These are phyloP conservation scores for Oncorhynchus keta DNA, from an alignment of 2,113 vertebrate species.

Conservation along the genomic window DNA sequence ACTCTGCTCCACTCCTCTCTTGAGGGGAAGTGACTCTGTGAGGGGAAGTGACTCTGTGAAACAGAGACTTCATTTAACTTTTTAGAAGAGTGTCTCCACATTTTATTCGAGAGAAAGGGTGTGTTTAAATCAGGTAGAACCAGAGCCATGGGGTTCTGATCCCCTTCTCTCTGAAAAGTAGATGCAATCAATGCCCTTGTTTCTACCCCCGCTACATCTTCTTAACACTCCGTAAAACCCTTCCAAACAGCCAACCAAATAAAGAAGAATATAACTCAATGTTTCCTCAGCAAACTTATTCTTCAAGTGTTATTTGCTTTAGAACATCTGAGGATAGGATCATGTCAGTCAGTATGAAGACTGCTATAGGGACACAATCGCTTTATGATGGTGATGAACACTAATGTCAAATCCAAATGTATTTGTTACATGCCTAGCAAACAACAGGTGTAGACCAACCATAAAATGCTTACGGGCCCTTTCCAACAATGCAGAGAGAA, in stretches of 20 bases:
- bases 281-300: constrained; percentile 56
- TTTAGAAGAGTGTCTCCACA: constrained; percentile 6
- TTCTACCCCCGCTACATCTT: constrained; percentile 34
- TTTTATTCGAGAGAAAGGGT: constrained; percentile 32
- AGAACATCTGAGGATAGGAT: background rate
- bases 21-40: background rate
- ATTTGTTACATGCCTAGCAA: constrained; percentile 23
- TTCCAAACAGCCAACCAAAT: constrained; percentile 45
- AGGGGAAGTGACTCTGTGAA: constrained; percentile 12
- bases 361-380: background rate
- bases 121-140: too few relatives aligned
- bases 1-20: constrained; percentile 39
- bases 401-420: constrained; percentile 6
- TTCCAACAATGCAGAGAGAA: too few relatives aligned
- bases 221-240: constrained; percentile 60
- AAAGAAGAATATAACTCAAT: constrained; percentile 49
- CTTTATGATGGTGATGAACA: background rate
- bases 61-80: constrained; percentile 20
- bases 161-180: constrained; percentile 26
- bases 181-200: constrained; percentile 51
- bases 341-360: background rate
- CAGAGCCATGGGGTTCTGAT: too few relatives aligned
- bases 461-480: too few relatives aligned
- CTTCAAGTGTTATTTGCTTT: constrained; percentile 47
- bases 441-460: too few relatives aligned